Base-by-base conservation (phyloP, 2,113 vertebrate species). In the Lasiurus borealis region DNA sequence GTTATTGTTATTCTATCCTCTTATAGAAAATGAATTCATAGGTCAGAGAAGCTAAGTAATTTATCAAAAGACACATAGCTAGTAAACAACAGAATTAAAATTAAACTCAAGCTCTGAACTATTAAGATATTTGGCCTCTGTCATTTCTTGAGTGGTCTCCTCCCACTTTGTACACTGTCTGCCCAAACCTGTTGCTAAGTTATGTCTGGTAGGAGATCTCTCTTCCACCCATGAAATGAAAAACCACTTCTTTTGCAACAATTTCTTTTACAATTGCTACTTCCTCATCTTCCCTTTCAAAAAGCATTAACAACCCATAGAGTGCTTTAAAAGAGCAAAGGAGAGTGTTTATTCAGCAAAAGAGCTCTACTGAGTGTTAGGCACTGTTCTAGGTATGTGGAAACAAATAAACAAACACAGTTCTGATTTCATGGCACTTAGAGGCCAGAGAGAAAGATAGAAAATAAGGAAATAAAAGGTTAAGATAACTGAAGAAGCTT, bases 51-150 rank as follows among this genome's bases (percentile, higher is more conserved):
- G 11, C 72, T 71, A 73, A 44, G 8, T 50, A 54, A 59, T 29
- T 76, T 92, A 1, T 85, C n/a, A n/a, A 77, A 91, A 40, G 5
- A 18, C 62, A 68, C 54, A 31, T 40, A 81, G 18, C 19, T 93
- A 46, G 8, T 69, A 77, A 86, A 64, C 73, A 69, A 59, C 27
- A 92, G 2, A 96, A 71, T 89, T 16, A 76, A 40, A 75, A 69
- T 85, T 2, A 89, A 90, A 31, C 29, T 12, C 29, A 64, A 84
- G 3, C 9, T 86, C 31, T 54, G 34, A 66, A 44, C 23, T 29
- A 19, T n/a, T 34, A 52, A 11, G 0, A 75, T 64, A 15, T 7
- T 81, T n/a, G 57, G 14, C 57, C 83, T 75, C 36, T n/a, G 3
- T 13, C 2, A 59, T 40, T 72, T 27, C 14, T 82, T n/a, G 16